These are phyloP conservation scores for Artibeus jamaicensis DNA, from an alignment of 2,797 vertebrate genomes.

Conservation along the genomic window DNA sequence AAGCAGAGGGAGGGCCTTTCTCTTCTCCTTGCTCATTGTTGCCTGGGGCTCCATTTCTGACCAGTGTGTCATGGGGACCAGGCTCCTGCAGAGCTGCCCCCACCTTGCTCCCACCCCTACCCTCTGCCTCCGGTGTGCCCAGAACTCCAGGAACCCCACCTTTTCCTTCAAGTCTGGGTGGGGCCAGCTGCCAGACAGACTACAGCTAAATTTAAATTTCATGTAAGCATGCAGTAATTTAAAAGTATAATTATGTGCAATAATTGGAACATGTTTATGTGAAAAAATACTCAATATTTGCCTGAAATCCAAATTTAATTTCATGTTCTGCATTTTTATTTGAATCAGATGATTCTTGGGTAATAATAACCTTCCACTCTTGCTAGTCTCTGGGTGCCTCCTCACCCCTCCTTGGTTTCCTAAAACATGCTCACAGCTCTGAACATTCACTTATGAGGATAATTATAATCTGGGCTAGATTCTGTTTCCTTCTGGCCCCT, in stretches of 20 bases:
- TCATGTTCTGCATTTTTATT: not conserved
- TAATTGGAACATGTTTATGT: not conserved
- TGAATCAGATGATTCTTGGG: not conserved
- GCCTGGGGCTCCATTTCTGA: not conserved
- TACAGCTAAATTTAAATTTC: not conserved
- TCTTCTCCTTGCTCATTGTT: not conserved
- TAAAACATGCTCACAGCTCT: not conserved
- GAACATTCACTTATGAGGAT: too few species aligned
- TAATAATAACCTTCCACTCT: not conserved
- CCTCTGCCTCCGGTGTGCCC: not conserved
- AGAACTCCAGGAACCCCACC: not conserved
- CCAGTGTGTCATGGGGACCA: accelerated
- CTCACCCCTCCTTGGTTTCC: not conserved
- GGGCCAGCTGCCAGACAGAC: not conserved
- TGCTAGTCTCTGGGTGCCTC: not conserved
- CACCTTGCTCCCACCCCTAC: too few species aligned
- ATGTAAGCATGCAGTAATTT: not conserved
- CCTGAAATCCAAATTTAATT: not conserved
- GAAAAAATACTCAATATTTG: not conserved
- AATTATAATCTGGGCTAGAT: not conserved
- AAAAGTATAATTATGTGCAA: not conserved
- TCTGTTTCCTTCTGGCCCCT: not conserved
- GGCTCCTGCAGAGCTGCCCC: accelerated
- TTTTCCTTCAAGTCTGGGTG: not conserved
- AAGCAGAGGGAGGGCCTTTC: not conserved